These are phyloP conservation scores for Chionomys nivalis DNA, from an alignment of 2,113 vertebrate species.

Conservation along the genomic window DNA sequence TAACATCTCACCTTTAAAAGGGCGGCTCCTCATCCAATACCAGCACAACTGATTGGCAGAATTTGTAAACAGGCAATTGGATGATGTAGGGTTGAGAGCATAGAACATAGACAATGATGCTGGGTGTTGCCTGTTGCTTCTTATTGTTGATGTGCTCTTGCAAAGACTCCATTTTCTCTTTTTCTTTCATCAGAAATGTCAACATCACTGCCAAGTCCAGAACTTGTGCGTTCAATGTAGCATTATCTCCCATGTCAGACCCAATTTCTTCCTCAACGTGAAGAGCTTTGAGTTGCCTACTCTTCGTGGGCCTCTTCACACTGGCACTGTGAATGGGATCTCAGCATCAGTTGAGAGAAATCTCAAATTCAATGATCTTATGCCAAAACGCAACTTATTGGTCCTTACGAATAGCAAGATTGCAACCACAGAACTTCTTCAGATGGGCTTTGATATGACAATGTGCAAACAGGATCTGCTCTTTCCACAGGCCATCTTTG, in stretches of 20 bases:
- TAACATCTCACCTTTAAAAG: not conserved
- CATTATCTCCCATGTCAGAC: not conserved
- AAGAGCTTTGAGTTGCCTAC: not conserved
- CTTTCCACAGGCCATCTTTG: not conserved
- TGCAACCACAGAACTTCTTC: not conserved
- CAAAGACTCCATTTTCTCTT: not conserved
- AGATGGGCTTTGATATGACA: not conserved
- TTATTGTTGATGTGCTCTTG: not conserved
- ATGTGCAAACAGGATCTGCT: not conserved
- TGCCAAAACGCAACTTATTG: not conserved
- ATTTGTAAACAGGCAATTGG: not conserved
- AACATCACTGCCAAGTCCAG: not conserved
- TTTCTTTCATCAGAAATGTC: not conserved
- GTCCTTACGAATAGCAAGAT: not conserved
- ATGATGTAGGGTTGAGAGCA: not conserved
- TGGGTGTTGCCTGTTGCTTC: not conserved
- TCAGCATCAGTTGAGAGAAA: constrained; percentile 14
- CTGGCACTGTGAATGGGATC: not conserved
- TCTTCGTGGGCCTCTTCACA: not conserved
- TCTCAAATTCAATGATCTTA: not conserved
- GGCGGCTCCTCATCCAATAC: not conserved
- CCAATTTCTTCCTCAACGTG: not conserved
- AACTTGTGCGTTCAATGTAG: not conserved
- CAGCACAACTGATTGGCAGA: not conserved
- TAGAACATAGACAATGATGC: not conserved